Evolutionary conservation across 35 echinoderm and acorn worm genomes (phyloP), one percentile per base, ranked within the genome.

Genomic region (Chiridota heheva): DNA sequence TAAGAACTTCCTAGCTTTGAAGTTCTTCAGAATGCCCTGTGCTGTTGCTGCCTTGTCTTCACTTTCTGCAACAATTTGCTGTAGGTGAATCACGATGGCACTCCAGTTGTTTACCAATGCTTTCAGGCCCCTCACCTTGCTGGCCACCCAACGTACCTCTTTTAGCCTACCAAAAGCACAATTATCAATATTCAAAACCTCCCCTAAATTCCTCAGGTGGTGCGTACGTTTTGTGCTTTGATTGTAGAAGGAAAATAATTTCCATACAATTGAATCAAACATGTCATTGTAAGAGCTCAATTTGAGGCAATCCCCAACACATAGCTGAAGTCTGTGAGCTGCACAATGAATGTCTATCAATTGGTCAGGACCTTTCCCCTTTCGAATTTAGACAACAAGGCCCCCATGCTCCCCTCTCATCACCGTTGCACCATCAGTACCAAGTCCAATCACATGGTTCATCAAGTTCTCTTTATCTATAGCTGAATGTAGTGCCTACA

Each of bases 371-470:
- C 29, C 42, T 22, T 30, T 47, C 6, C 51, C 15, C 4, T 29
- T 74, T 47, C 70, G 44, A 16, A 74, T 47, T 5, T 47, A 22
- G 44, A 13, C 70, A 46, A 53, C 70, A 18, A 74, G 70, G 15
- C 42, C 70, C 7, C 70, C 70, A 31, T 74, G 70, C 70, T 74
- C 70, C 34, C 70, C 70, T 74, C 70, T 74, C 70, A 0, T 74
- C 0, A 74, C 0, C 44, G 20, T 74, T 12, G 44, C 70, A 25
- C 70, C 70, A 74, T 74, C 42, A 53, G 48, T 53, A 13, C 48
- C 48, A 10, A 53, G 48, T 53, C 48, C 48, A 53, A 53, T 22
- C 44, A 40, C 44, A 7, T 28, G 70, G 16, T 6, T 6, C 38
- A 74, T 16, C 26, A 74, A 16, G 38, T 0, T 47, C 7, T 30